phyloP scores from a whole-genome alignment of 2,797 vertebrate species.

The Coracias cyanogaster region DNA sequence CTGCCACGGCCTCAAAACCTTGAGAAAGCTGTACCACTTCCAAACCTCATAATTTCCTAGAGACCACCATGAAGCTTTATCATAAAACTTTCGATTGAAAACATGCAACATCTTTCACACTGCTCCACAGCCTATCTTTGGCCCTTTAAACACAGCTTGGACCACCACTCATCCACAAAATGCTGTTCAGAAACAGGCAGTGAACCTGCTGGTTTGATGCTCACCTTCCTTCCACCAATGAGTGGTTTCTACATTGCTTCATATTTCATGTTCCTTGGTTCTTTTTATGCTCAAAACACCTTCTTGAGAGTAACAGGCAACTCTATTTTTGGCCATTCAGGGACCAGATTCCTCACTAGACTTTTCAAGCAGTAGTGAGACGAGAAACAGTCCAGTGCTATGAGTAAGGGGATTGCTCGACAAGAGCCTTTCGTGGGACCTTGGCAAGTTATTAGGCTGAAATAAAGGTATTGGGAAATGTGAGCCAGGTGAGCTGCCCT shows the following conservation, averaged over 20 bases:
- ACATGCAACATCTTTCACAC: neutral
- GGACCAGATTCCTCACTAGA: neutral
- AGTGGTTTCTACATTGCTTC: neutral
- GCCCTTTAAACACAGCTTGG: neutral
- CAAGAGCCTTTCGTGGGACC: neutral
- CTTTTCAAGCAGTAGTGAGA: neutral
- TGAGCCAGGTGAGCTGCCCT: neutral
- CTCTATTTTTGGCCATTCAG: neutral
- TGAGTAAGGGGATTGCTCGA: neutral
- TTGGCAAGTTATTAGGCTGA: neutral
- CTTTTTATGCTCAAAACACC: neutral
- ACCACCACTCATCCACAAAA: neutral
- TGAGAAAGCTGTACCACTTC: neutral
- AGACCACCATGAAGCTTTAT: neutral
- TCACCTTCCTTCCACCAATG: neutral
- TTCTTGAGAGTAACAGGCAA: neutral
- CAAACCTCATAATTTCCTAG: neutral
- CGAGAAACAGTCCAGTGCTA: neutral
- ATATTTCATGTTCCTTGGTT: neutral
- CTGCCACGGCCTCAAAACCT: accelerated
- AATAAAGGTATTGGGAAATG: neutral
- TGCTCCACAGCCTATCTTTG: neutral
- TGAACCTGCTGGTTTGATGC: neutral
- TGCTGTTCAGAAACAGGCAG: neutral
- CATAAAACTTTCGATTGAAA: neutral